Evolutionary conservation across 1,140 invertebrate species (phyloP), one percentile per base, ranked within the genome.

Genomic region (Drosophila ogumai): DNA sequence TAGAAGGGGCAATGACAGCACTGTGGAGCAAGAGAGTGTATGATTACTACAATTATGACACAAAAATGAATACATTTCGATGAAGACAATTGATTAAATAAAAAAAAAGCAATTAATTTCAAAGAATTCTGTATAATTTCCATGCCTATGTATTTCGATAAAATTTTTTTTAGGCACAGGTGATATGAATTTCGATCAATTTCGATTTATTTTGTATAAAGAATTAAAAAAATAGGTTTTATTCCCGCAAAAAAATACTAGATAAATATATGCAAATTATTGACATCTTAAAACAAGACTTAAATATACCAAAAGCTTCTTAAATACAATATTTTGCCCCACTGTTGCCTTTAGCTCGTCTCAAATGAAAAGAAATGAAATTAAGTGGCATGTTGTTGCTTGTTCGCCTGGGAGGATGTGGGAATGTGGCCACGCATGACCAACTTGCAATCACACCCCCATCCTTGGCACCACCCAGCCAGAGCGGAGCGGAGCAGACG

Each of bases 351-450:
- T 78, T n/a, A 10, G 60, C 22, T 25, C 5, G 40, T 31, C 47
- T 40, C 67, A 82, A 88, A 79, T 77, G 71, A 82, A 82, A 87
- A 82, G 75, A 87, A 87, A 88, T 76, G 76, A 88, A 82, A 87
- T 87, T 73, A 87, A 87, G 80, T 87, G 84, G 80, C 84, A 80
- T 88, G 73, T 84, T 82, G 74, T 79, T 60, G 69, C 47, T 58
- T 57, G 28, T 59, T 52, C 19, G 41, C 55, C 46, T 40, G 46
- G n/a, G 9, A 41, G 52, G 59, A 55, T 75, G 54, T 64, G 43
- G 49, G 49, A 63, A 43, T 56, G 57, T 63, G 71, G 50, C 54
- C 36, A 72, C 55, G 73, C 65, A 81, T 80, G 75, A 73, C 52
- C 64, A 63, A 57, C 61, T 64, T 68, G 75, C 75, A 61, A 59